These are phyloP conservation scores for Poecilia latipinna DNA, from an alignment of 2,113 vertebrate genomes.

Conservation along the genomic window DNA sequence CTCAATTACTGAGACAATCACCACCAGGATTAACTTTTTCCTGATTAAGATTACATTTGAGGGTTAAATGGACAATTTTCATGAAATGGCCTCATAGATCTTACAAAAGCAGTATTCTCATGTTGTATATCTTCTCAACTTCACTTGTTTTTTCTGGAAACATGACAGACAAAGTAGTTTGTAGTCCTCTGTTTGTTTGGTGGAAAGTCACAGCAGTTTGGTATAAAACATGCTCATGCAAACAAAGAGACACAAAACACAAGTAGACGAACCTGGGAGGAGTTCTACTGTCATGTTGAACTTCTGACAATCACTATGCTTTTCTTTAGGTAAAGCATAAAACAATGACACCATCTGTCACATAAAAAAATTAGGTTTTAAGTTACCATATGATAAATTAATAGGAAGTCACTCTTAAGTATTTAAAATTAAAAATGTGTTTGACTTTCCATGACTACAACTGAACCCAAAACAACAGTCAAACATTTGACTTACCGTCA, in stretches of 20 bases:
- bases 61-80: too few relatives aligned
- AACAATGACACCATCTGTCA: constrained; percentile 82
- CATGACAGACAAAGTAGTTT: not conserved
- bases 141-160: constrained; percentile 23
- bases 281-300: constrained; percentile 80
- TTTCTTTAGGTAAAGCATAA: constrained; percentile 75
- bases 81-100: constrained; percentile 15
- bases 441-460: too few relatives aligned
- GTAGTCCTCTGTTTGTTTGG: too few relatives aligned
- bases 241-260: not conserved
- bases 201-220: too few relatives aligned
- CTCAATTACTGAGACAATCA: too few relatives aligned
- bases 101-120: constrained; percentile 63
- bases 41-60: too few relatives aligned
- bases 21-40: too few relatives aligned
- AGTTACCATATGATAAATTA: not conserved
- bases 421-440: not conserved
- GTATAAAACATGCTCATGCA: not conserved
- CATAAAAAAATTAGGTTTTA: not conserved
- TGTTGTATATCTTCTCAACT: constrained; percentile 46
- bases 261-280: constrained; percentile 39
- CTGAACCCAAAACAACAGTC: not conserved
- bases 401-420: not conserved
- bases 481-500: constrained; percentile 72
- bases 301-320: constrained; percentile 73